Conservation (phyloP, 1,140 invertebrate species). For the Planococcus citri region DNA sequence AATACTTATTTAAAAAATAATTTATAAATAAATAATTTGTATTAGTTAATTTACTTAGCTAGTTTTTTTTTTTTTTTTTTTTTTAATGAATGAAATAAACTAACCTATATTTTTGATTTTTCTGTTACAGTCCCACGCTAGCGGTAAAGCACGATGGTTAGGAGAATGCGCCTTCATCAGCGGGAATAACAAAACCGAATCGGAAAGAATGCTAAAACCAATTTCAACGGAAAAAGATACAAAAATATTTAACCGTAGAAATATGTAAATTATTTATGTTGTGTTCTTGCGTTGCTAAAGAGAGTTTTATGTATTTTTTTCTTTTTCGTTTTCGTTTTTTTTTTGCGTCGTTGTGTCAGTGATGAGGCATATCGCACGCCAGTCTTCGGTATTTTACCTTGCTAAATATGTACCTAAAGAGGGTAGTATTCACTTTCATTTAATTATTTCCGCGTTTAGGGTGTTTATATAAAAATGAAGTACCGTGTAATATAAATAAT, state of each 20-base stretch:
- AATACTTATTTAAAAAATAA: too few relatives aligned
- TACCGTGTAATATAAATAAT: neutral
- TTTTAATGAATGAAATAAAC: too few relatives aligned
- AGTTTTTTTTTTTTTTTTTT: too few relatives aligned
- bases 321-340: neutral
- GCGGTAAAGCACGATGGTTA: constrained; percentile 9
- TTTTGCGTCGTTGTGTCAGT: neutral
- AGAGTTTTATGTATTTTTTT: neutral
- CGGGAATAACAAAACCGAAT: neutral
- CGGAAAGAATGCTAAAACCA: constrained; percentile 6
- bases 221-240: constrained; percentile 15
- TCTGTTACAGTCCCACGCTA: constrained; percentile 2
- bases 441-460: constrained; percentile 5
- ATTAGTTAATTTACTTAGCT: too few relatives aligned
- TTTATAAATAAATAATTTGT: too few relatives aligned
- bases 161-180: constrained; percentile 5
- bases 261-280: neutral
- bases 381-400: constrained; percentile 14
- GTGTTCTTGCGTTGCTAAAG: neutral
- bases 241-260: neutral
- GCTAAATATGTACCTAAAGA: neutral
- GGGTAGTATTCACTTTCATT: constrained; percentile 18
- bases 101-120: neutral
- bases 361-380: constrained; percentile 4
- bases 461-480: neutral